A percentile compares a stretch with the other conserved stretches of the same genome.
phyloP scores from a whole-genome alignment of 2,888 invertebrate species.

The Cephus pulcher region DNA sequence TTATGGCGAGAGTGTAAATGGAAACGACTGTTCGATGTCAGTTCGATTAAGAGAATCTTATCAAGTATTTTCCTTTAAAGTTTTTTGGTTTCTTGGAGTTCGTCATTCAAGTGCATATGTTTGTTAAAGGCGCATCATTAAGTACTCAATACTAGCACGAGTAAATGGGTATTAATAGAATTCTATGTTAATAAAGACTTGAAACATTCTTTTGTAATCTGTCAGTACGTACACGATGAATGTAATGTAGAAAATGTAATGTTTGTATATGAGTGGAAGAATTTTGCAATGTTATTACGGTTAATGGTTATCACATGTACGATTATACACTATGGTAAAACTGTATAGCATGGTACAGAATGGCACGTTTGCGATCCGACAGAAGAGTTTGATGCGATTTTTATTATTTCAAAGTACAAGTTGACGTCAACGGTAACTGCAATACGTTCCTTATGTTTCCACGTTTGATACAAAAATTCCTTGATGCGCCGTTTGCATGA shows the following conservation, averaged over 20 bases:
- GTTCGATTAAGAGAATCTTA: not conserved
- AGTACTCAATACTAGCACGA: not conserved
- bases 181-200: not conserved
- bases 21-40: not conserved
- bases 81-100: not conserved
- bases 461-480: not conserved
- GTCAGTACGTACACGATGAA: not conserved
- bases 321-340: not conserved
- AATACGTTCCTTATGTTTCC: not conserved
- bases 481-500: not conserved
- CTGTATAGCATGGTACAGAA: not conserved
- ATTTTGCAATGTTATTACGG: not conserved
- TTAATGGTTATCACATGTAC: not conserved
- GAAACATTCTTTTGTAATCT: not conserved
- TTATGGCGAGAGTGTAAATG: not conserved
- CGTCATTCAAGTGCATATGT: not conserved
- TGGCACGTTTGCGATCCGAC: not conserved
- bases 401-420: not conserved
- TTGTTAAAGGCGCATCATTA: not conserved
- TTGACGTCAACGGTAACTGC: not conserved
- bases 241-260: not conserved
- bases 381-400: not conserved
- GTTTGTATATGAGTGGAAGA: not conserved
- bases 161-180: not conserved
- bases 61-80: not conserved